Evolutionary conservation across 2,797 vertebrate species (phyloP), one percentile per base, ranked within the genome.

Genomic region (Malurus leucopterus): DNA sequence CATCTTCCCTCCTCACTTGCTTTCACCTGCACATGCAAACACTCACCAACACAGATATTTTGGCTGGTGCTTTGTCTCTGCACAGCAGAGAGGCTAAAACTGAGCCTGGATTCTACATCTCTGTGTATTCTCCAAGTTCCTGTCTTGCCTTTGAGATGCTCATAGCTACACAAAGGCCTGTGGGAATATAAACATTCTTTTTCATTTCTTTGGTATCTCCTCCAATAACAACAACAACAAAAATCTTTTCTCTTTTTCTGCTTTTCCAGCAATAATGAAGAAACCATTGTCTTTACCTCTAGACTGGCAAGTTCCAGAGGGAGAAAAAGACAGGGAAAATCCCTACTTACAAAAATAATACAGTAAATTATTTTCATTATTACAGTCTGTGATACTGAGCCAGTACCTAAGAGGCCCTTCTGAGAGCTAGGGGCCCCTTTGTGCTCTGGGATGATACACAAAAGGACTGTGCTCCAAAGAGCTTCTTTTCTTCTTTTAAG

Each of bases 401-500:
- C 67, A 58, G 59, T 82, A 81, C 54, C 54, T 58, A 51, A 40
- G 51, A 84, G 73, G 27, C 50, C 43, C 36, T 89, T 8, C 36
- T 62, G 41, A 34, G n/a, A 86, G 46, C 41, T 49, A 50, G 83
- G 74, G 80, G 64, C 68, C 44, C 32, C 64, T 76, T 81, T 75
- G 43, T 92, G 57, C 44, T 91, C 49, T 73, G 50, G 34, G 40
- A 57, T 53, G 71, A 58, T 84, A 47, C 43, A 94, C 87, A 81
- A 91, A 92, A 83, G 65, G 9, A 78, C 22, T 84, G 41, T 70
- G 68, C 47, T 86, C 78, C 90, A 72, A 86, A 93, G 53, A 86
- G 40, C 23, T 92, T 41, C 34, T 89, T 93, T 85, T 63, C 88
- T 85, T 90, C 71, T 89, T 93, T 77, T 53, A 70, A 93, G 41